Evolutionary conservation across 1,140 invertebrate species (phyloP).

Genomic region (Drosophila fuyamai): DNA sequence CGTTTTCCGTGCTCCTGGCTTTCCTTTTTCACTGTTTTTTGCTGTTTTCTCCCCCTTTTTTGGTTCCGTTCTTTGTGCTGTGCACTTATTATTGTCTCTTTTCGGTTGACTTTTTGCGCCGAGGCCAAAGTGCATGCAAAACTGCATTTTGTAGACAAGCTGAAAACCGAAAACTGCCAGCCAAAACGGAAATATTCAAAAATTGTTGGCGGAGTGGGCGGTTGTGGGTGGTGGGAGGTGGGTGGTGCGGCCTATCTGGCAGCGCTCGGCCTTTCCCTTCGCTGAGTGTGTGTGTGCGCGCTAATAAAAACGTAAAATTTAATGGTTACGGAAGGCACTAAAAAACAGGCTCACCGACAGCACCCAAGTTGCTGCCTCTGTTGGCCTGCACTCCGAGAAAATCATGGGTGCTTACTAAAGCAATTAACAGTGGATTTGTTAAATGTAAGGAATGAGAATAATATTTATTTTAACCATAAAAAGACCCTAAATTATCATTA

Average conservation of each 20-base stretch:
- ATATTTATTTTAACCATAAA: too few relatives aligned
- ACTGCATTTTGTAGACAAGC: slow-evolving; percentile 78
- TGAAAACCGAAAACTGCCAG: slow-evolving; percentile 70
- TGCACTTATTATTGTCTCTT: slow-evolving; percentile 60
- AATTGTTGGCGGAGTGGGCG: slow-evolving; percentile 59
- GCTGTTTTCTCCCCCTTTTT: slow-evolving; percentile 4
- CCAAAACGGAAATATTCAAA: slow-evolving; percentile 82
- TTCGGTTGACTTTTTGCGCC: slow-evolving; percentile 30
- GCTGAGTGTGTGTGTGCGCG: slow-evolving; percentile 50
- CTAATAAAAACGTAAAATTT: slow-evolving; percentile 84
- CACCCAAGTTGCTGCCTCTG: slow-evolving; percentile 47
- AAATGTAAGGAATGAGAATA: too few relatives aligned
- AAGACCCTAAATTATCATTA: too few relatives aligned
- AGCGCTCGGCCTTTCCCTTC: slow-evolving; percentile 5
- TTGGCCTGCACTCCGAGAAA: slow-evolving; percentile 4
- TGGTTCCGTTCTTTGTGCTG: slow-evolving; percentile 21
- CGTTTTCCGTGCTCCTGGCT: slow-evolving; percentile 30
- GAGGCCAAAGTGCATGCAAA: slow-evolving; percentile 73
- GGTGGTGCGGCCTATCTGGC: slow-evolving; percentile 29
- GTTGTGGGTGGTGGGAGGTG: neutral
- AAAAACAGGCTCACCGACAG: slow-evolving; percentile 81
- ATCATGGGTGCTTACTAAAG: neutral
- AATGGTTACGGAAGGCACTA: slow-evolving; percentile 83
- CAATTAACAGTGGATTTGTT: neutral
- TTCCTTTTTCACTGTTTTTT: slow-evolving; percentile 11